A percentile compares a stretch with the other conserved stretches of the same genome.
These are phyloP conservation scores for Drosophila suboccidentalis DNA, from an alignment of 2,888 invertebrate species.

Conservation along the genomic window DNA sequence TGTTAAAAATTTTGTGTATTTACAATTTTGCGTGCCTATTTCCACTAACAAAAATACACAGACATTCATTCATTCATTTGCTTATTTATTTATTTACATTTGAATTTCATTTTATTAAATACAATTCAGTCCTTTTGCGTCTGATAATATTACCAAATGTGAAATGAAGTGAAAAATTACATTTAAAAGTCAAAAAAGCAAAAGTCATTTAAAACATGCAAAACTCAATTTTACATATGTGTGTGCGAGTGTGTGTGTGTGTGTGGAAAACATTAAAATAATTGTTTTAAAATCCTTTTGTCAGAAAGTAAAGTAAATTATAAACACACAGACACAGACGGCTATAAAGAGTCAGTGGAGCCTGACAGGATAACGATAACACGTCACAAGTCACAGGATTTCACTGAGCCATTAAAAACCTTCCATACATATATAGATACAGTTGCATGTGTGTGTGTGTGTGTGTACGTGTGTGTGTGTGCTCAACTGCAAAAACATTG, in stretches of 20 bases:
- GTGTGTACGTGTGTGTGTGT: slow-evolving; percentile 38
- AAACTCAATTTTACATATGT: slow-evolving; percentile 71
- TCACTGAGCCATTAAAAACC: slow-evolving; percentile 71
- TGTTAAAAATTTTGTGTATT: slow-evolving; percentile 52
- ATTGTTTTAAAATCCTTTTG: slow-evolving; percentile 81
- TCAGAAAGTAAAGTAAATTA: slow-evolving; percentile 82
- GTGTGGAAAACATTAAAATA: slow-evolving; percentile 79
- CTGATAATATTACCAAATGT: slow-evolving; percentile 60
- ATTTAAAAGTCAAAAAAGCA: slow-evolving; percentile 80
- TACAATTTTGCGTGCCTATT: slow-evolving; percentile 54
- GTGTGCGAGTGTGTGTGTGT: slow-evolving; percentile 23
- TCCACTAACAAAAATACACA: slow-evolving; percentile 52
- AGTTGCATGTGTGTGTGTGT: slow-evolving; percentile 11
- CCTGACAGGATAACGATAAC: slow-evolving; percentile 75
- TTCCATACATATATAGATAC: not conserved
- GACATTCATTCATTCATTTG: slow-evolving; percentile 15
- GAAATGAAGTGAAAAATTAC: slow-evolving; percentile 80
- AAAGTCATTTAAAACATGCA: slow-evolving; percentile 74
- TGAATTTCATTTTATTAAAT: slow-evolving; percentile 54
- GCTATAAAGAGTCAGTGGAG: slow-evolving; percentile 52
- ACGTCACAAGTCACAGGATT: slow-evolving; percentile 76
- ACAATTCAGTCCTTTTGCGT: slow-evolving; percentile 39
- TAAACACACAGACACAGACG: slow-evolving; percentile 61
- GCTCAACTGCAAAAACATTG: slow-evolving; percentile 71
- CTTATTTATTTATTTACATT: slow-evolving; percentile 56